Evolutionary conservation across 2,113 vertebrate genomes (phyloP).

Genomic region (Empidonax alnorum): DNA sequence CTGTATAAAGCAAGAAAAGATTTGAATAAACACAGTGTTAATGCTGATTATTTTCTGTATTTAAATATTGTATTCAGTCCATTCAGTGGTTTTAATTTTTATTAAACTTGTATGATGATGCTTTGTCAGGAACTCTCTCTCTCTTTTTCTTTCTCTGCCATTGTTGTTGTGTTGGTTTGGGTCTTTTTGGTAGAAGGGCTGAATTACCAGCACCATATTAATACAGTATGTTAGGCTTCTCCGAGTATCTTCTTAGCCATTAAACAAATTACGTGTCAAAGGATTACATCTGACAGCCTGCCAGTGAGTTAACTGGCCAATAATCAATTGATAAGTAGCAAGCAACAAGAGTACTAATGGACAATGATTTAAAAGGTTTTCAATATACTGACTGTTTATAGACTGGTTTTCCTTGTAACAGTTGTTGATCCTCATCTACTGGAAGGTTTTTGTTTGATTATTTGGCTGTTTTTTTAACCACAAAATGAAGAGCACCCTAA

Average conservation of each 20-base stretch:
- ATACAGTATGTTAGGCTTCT: neutral
- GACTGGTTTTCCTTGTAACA: neutral
- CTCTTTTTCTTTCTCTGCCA: neutral
- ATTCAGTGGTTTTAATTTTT: neutral
- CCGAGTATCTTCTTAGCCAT: neutral
- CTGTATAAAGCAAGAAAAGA: neutral
- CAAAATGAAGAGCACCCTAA: neutral
- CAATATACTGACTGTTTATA: neutral
- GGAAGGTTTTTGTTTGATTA: neutral
- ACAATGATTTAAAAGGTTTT: neutral
- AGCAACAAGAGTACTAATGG: neutral
- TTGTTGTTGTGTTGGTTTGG: too few species aligned
- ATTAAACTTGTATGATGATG: neutral
- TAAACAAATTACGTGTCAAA: neutral
- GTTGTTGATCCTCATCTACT: neutral
- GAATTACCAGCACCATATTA: neutral
- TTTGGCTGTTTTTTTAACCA: neutral
- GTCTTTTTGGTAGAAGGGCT: neutral
- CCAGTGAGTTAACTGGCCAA: neutral
- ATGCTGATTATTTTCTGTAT: neutral
- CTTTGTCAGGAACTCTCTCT: neutral
- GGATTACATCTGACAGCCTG: neutral
- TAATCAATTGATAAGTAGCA: neutral
- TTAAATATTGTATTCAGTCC: neutral
- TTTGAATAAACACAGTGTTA: neutral